These are phyloP conservation scores for Macrophya alboannulata DNA, from an alignment of 2,888 invertebrate genomes.

Conservation along the genomic window DNA sequence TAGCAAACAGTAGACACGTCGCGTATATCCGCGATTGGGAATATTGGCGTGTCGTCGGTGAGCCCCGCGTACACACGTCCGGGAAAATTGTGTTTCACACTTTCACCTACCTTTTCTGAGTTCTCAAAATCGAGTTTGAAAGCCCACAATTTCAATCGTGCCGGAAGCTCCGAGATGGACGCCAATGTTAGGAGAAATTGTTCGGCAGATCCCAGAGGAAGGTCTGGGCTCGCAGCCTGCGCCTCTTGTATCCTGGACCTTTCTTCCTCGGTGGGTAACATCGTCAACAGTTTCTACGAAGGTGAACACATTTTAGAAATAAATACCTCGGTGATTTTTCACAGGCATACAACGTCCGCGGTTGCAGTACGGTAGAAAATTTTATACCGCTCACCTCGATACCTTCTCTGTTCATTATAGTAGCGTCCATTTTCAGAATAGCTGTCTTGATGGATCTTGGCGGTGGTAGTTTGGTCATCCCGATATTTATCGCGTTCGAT, in stretches of 20 bases:
- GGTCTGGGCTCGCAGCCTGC: constrained; percentile 94
- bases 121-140: constrained; percentile 99
- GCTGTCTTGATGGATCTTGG: constrained; percentile 99
- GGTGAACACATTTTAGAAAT: constrained; percentile 43
- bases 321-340: background rate
- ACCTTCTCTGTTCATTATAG: constrained; percentile 98
- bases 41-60: constrained; percentile 9
- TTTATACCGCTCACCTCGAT: constrained; percentile 86
- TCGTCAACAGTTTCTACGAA: constrained; percentile 93
- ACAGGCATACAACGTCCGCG: too few species aligned
- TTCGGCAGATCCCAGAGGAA: constrained; percentile 97
- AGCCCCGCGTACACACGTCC: constrained; percentile 18
- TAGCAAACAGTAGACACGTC: constrained; percentile 5
- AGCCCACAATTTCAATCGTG: constrained; percentile 97
- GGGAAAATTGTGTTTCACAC: constrained; percentile 39
- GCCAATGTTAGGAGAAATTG: constrained; percentile 98
- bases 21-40: background rate
- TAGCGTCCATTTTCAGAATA: constrained; percentile 99
- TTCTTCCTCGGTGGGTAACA: constrained; percentile 99
- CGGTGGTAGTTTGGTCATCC: constrained; percentile 99
- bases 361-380: background rate
- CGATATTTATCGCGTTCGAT: constrained; percentile 99
- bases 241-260: constrained; percentile 98
- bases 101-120: constrained; percentile 88
- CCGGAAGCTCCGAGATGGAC: constrained; percentile 96